Evolutionary conservation across 2,888 invertebrate genomes (phyloP).

Genomic region (Aleiodes testaceus): DNA sequence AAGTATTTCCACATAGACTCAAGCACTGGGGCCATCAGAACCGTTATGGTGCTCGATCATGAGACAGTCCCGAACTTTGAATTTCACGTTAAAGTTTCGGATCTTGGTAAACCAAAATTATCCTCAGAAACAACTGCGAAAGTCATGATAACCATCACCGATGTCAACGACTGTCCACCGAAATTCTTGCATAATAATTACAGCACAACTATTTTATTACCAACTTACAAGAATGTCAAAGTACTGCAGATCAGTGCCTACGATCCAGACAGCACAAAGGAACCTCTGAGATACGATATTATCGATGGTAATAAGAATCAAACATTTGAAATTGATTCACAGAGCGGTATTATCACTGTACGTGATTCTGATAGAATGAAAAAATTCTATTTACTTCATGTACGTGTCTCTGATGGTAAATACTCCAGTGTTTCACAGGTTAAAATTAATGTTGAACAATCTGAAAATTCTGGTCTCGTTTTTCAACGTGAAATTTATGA

Average conservation of each 20-base stretch:
- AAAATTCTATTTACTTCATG: constrained; percentile 80
- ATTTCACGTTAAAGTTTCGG: constrained; percentile 90
- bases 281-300: constrained; percentile 80
- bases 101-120: constrained; percentile 87
- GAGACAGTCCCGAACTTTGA: constrained; percentile 81
- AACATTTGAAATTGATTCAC: constrained; percentile 82
- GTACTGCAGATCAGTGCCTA: constrained; percentile 81
- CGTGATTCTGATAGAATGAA: constrained; percentile 78
- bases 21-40: constrained; percentile 89
- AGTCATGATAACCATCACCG: constrained; percentile 84
- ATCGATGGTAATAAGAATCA: constrained; percentile 86
- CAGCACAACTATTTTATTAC: constrained; percentile 85
- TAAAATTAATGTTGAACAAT: constrained; percentile 80
- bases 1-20: constrained; percentile 89
- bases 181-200: constrained; percentile 82
- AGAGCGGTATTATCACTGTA: constrained; percentile 81
- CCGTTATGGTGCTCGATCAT: constrained; percentile 85
- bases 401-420: constrained; percentile 90
- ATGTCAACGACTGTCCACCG: constrained; percentile 95
- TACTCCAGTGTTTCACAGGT: constrained; percentile 84
- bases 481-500: constrained; percentile 88
- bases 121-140: constrained; percentile 85
- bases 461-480: constrained; percentile 83
- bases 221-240: constrained; percentile 86
- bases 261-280: constrained; percentile 81